Percentiles rank a stretch among this genome's conserved stretches.
Evolutionary conservation across 2,113 vertebrate species (phyloP).

Genomic region (Eublepharis macularius): DNA sequence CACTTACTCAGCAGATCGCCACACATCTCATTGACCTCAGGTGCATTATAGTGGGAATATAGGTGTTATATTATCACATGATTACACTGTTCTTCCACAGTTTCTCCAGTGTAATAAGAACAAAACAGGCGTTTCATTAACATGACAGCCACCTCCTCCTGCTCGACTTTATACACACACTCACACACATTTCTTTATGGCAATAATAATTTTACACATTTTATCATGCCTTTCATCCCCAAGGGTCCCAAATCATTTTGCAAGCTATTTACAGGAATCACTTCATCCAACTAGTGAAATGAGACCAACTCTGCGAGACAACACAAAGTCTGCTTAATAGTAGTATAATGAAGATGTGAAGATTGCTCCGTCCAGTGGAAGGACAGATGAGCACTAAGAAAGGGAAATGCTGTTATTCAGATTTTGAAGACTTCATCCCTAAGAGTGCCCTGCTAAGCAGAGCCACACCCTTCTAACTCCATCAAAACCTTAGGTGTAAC

Average conservation of each 20-base stretch:
- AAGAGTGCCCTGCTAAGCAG: no score
- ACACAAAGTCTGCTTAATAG: slow-evolving; percentile 14
- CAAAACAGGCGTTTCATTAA: slow-evolving; percentile 38
- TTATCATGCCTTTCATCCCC: slow-evolving; percentile 23
- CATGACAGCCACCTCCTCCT: background rate
- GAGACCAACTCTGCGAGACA: slow-evolving; percentile 18
- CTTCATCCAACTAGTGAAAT: slow-evolving; percentile 31
- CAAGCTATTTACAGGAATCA: slow-evolving; percentile 38
- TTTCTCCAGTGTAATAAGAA: slow-evolving; percentile 23
- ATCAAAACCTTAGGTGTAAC: no score
- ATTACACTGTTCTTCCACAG: slow-evolving; percentile 25
- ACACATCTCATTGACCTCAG: slow-evolving; percentile 40
- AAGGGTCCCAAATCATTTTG: slow-evolving; percentile 40
- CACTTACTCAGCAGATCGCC: slow-evolving; percentile 18
- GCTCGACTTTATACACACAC: background rate
- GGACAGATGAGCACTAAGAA: background rate
- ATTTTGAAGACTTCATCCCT: background rate
- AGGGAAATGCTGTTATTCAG: background rate
- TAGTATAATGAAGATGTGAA: slow-evolving; percentile 6
- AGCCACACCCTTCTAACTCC: no score
- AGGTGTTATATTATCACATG: slow-evolving; percentile 34
- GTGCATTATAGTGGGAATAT: background rate
- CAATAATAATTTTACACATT: slow-evolving; percentile 37
- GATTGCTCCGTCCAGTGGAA: slow-evolving; percentile 15
- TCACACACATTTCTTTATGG: background rate